phyloP scores from a whole-genome alignment of 2,113 vertebrate genomes.

The Shinisaurus crocodilurus region DNA sequence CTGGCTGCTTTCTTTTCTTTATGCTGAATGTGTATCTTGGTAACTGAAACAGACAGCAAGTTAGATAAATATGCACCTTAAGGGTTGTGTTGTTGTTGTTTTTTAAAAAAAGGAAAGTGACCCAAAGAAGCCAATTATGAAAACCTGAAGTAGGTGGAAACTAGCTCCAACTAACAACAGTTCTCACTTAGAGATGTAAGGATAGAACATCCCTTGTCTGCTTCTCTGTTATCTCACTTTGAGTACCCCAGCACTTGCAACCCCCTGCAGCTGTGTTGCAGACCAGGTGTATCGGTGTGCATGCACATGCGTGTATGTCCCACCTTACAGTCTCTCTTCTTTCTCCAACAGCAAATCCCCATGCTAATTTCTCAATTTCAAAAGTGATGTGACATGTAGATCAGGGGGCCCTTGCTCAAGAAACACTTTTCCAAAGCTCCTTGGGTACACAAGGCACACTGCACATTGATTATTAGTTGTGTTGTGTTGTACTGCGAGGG shows the following conservation, averaged over 20 bases:
- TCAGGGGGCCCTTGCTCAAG: neutral
- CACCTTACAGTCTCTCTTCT: neutral
- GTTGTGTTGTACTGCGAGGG: conserved; percentile 11
- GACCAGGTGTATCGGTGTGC: no score
- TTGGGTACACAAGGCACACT: neutral
- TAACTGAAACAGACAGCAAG: no score
- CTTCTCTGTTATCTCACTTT: no score
- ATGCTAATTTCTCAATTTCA: neutral
- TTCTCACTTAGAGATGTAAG: neutral
- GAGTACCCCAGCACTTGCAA: neutral
- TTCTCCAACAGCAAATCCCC: neutral
- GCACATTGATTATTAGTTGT: neutral
- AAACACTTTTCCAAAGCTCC: neutral
- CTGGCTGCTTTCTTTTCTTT: no score
- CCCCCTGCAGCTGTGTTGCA: neutral
- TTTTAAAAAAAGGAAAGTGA: no score
- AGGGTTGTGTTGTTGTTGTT: no score
- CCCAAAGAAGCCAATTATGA: no score
- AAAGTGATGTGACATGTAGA: neutral
- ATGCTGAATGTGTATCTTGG: no score
- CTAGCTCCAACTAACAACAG: neutral
- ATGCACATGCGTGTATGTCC: no score
- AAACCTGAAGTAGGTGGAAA: no score
- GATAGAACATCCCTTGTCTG: neutral
- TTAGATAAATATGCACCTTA: no score